Base-by-base conservation (phyloP, 2,888 invertebrate genomes). In the Tineola bisselliella region DNA sequence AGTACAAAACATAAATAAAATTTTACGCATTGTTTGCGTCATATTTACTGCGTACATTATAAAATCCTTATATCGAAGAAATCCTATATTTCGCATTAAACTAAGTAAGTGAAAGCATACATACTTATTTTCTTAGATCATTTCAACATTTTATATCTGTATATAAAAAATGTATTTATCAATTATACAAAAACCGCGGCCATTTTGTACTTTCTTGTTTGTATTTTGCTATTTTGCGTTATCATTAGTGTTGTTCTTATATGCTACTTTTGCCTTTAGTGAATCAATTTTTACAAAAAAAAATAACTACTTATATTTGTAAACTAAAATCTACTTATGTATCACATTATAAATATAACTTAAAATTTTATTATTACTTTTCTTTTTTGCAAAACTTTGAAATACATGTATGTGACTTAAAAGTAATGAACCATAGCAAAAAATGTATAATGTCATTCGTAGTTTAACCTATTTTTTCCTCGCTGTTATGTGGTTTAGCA, bases 141-240 rank as follows among this genome's bases (percentile, higher is more conserved):
- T 48, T 13, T 48, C n/a, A 48, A 48, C 48, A 48, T 48, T 10
- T 10, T 48, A 15, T 15, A n/a, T 48, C 13, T 5, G n/a, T n/a
- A 48, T 48, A 48, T 10, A 17, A 48, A 48, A 48, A 17, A 17
- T 48, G n/a, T 48, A 48, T 17, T 48, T 48, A 48, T 48, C 48
- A 48, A 48, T 48, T 48, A 48, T 48, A 48, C 48, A 17, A 58
- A 56, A 58, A 58, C 8, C 58, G 58, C 58, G 58, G 58, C 58
- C 58, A 58, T 58, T 58, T 58, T 58, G 58, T 58, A 58, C 58
- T 58, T 58, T 31, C 33, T 33, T 58, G 56, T 58, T 54, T 58
- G 58, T 33, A 12, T 58, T 54, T 38, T 38, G 38, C 38, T 33
- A 12, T 58, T 54, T 38, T 38, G 38, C 38, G 38, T 38, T 38